Evolutionary conservation across 2,888 invertebrate genomes (phyloP), one percentile per base, ranked within the genome.

Genomic region (Chironomus riparius): DNA sequence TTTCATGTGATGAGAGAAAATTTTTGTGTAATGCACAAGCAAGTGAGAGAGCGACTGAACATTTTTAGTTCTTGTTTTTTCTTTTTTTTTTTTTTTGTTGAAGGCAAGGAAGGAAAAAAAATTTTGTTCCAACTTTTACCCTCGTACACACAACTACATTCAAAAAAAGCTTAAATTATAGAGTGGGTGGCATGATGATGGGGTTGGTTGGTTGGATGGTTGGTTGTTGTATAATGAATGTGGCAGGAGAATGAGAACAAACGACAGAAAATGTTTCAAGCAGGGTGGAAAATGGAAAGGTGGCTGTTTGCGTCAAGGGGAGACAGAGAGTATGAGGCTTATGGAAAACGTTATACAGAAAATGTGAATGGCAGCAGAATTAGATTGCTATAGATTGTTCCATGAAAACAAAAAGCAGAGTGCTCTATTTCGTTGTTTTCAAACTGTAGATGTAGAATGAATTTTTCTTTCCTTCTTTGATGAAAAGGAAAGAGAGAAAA

Each of bases 361-460:
- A 74, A 74, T 74, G 74, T 68, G 74, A 74, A 74, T 74, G 74
- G 74, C 68, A 74, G 74, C 74, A 72, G 47, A 74, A 74, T 47
- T 74, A 74, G 47, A 74, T 73, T 73, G 74, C 74, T 38, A 68
- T 65, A 74, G 74, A 74, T 74, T 74, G 65, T 61, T 74, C 47
- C 18, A 24, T 68, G 74, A 12, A 50, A 74, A 22, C 18, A 22
- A 48, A 71, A 61, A 70, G 13, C 24, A 73, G 72, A 38, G 38
- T 18, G 72, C 65, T 65, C 24, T 65, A 65, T 22, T 62, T 15
- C 72, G 61, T 47, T 68, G 68, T 68, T 65, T 68, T 21, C 24
- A 18, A 21, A 21, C 22, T 13, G 56, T 15, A 56, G 12, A 56
- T 56, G 56, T 38, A 38, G 38, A 38, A 56, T 56, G 7, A 56